Conservation (phyloP, 2,888 invertebrate genomes). For the Nomada fabriciana region DNA sequence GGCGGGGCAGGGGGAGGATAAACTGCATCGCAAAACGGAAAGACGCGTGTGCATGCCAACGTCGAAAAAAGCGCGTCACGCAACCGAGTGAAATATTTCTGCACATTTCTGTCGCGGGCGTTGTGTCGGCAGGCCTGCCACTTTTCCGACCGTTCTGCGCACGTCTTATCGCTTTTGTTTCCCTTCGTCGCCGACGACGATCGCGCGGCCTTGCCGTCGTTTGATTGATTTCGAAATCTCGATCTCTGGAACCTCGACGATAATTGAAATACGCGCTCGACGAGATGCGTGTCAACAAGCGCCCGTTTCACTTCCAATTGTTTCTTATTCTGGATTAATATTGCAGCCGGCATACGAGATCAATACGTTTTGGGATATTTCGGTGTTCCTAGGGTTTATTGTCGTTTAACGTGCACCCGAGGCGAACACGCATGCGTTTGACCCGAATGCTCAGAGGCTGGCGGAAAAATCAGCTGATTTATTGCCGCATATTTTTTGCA, state of each 20-base stretch:
- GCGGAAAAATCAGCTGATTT: conserved; percentile 18
- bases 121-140: not conserved
- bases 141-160: not conserved
- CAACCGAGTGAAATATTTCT: conserved; percentile 45
- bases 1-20: conserved; percentile 5
- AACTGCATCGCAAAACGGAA: conserved; percentile 67
- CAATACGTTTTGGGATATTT: too few species aligned
- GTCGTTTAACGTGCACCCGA: not conserved
- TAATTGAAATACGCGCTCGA: conserved; percentile 18
- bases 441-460: too few species aligned
- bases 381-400: not conserved
- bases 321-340: not conserved
- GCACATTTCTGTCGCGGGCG: not conserved
- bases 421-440: not conserved
- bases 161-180: conserved; percentile 18
- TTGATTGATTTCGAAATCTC: conserved; percentile 34
- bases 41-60: conserved; percentile 66
- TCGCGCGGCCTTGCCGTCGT: conserved; percentile 27
- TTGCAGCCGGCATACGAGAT: not conserved
- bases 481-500: not conserved
- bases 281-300: not conserved
- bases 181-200: not conserved
- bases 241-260: conserved; percentile 13
- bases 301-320: not conserved
- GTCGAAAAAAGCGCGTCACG: conserved; percentile 27